These are phyloP conservation scores for Heterotis niloticus DNA, from an alignment of 2,113 vertebrate genomes.

Conservation along the genomic window DNA sequence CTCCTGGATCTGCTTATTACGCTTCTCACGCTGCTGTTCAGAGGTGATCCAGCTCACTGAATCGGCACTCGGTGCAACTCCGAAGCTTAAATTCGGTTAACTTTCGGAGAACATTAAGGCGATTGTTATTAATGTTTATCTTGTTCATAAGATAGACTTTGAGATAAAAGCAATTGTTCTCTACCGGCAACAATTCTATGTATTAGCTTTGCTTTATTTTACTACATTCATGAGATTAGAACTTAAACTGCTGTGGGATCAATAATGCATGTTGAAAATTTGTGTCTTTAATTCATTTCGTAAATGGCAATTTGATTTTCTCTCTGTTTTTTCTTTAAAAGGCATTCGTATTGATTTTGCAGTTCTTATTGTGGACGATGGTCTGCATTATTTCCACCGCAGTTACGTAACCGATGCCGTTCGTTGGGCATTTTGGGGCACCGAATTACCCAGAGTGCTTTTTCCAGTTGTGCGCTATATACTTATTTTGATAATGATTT, in stretches of 20 bases:
- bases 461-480: background rate
- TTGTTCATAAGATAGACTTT: no score
- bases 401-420: background rate
- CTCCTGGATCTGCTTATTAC: no score
- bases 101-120: no score
- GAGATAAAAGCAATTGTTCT: no score
- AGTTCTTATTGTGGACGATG: conserved; percentile 13
- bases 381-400: background rate
- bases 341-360: background rate
- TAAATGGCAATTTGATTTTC: background rate
- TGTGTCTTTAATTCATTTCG: background rate
- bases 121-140: no score
- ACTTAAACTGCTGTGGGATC: background rate
- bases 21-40: no score
- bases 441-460: conserved; percentile 1
- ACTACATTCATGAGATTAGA: background rate
- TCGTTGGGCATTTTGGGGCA: background rate
- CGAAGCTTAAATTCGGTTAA: no score
- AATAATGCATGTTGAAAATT: background rate
- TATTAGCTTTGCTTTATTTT: background rate
- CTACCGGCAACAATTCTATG: background rate
- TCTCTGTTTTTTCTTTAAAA: background rate
- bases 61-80: no score
- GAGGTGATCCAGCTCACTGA: no score
- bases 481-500: conserved; percentile 18